Evolutionary conservation across 1,140 invertebrate species (phyloP).

Genomic region (Zaprionus davidi): DNA sequence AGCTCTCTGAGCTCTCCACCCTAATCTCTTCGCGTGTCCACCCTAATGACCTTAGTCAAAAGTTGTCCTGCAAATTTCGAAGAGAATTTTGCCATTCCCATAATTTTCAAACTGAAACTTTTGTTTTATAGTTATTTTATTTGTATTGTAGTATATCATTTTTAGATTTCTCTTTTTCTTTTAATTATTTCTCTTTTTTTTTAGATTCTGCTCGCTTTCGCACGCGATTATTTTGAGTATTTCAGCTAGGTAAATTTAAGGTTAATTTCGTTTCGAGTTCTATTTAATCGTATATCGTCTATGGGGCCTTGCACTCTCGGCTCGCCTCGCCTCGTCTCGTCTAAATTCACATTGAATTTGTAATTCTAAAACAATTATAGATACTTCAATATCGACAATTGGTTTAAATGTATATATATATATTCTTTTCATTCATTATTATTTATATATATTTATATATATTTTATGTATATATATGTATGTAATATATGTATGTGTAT

Average conservation of each 20-base stretch:
- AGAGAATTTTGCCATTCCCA: not conserved
- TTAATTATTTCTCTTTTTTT: conserved; percentile 33
- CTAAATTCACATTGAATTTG: conserved; percentile 34
- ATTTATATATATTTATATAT: conserved; percentile 32
- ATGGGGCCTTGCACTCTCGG: too few species aligned
- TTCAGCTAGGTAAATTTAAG: conserved; percentile 52
- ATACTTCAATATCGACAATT: conserved; percentile 81
- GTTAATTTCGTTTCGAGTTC: conserved; percentile 54
- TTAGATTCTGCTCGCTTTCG: conserved; percentile 38
- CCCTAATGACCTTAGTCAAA: not conserved
- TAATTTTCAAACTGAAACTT: not conserved
- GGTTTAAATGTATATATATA: conserved; percentile 68
- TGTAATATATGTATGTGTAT: conserved; percentile 15
- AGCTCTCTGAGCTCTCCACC: not conserved
- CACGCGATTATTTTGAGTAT: not conserved
- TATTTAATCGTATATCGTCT: not conserved
- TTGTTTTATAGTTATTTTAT: conserved; percentile 3
- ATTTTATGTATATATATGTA: conserved; percentile 30
- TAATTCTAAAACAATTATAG: conserved; percentile 82
- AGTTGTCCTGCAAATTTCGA: not conserved
- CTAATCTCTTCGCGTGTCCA: too few species aligned
- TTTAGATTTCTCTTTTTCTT: conserved; percentile 31
- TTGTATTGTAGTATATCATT: conserved; percentile 7
- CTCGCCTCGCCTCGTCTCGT: not conserved
- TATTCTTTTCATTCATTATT: conserved; percentile 35